Conservation (phyloP, 2,797 vertebrate species). For the Dromococcyx pavoninus region DNA sequence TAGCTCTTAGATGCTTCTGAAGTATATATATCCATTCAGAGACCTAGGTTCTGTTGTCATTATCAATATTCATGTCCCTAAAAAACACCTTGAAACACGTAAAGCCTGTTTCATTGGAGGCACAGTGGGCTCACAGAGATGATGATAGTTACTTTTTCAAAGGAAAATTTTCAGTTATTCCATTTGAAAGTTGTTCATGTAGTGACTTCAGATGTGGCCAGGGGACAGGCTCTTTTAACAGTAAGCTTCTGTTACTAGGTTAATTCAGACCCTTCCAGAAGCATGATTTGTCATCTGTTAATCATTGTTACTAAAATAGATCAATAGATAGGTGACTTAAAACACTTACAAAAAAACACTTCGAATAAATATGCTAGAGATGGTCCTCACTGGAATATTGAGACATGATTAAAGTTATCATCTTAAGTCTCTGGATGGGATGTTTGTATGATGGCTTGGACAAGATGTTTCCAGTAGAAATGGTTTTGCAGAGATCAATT, state of each 20-base stretch:
- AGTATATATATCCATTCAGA: neutral
- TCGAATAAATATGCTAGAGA: neutral
- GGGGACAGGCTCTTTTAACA: neutral
- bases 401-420: neutral
- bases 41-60: neutral
- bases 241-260: neutral
- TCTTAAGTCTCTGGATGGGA: neutral
- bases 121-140: neutral
- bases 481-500: neutral
- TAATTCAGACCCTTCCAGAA: neutral
- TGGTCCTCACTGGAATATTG: neutral
- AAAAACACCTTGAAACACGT: neutral
- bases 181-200: neutral
- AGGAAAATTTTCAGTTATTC: neutral
- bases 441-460: neutral
- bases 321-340: neutral
- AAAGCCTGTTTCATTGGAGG: neutral
- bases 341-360: rapidly evolving
- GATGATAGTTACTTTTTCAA: neutral
- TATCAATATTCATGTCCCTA: neutral
- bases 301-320: neutral
- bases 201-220: neutral
- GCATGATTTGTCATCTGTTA: neutral
- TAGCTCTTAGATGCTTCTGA: neutral
- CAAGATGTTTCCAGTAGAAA: neutral